Base-by-base conservation (phyloP, 1,140 invertebrate species). In the Drosophila kanapiae region DNA sequence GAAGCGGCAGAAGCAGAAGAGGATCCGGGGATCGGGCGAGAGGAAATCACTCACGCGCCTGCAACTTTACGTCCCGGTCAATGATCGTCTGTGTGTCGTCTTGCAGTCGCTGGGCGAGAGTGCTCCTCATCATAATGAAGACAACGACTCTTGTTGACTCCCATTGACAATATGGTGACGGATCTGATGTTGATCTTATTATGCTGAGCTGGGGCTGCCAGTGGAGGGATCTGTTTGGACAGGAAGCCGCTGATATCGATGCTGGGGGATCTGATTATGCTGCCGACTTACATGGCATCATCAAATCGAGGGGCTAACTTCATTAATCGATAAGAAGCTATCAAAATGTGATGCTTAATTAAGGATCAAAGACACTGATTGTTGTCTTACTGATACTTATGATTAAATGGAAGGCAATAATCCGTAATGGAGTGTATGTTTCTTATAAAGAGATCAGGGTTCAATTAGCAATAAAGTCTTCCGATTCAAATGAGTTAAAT, bases 61-160 rank as follows among this genome's bases (percentile, higher is more conserved):
- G 67, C 79, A 80, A 76, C 53, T 60, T 56, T 58, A 18, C 63
- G 49, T 60, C 63, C 68, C 76, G 83, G 83, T 87, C 83, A 87
- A 80, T 88, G 84, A 87, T 87, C 80, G 84, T 84, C 68, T 72
- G 42, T 75, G 59, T 23, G 51, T 75, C 45, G 37, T 29, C 37
- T 10, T 37, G 47, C 45, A 69, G 67, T 69, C 49, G 43, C 62
- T 67, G 48, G 47, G 40, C 38, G 42, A 23, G 45, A 47, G 62
- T 42, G 42, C 62, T 68, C 64, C 69, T 72, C 80, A 75, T 75
- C 80, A 84, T 84, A 88, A 88, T 84, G 84, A 88, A 88, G 85
- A 76, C 85, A 88, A 90, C 83, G 77, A 75, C 85, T 80, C 71
- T 77, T 62, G 80, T 80, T 80, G 81, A 86, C 75, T 83, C 84